Conservation (phyloP, 2,113 vertebrate species). For the Prunella himalayana region DNA sequence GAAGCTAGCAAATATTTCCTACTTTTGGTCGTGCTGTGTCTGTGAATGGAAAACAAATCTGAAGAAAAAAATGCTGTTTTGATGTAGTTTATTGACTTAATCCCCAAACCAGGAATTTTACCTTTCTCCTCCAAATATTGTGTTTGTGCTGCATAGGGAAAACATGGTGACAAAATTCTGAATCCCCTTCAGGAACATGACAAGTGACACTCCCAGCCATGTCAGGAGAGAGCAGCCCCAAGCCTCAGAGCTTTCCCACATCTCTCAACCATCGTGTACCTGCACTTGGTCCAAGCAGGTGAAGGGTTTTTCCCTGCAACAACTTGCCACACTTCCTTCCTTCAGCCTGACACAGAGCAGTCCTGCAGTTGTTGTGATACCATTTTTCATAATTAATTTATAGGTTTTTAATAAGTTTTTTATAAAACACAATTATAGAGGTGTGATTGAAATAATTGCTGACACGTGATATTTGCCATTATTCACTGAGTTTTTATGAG, state of each 20-base stretch:
- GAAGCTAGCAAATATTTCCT: background rate
- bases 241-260: background rate
- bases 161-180: background rate
- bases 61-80: background rate
- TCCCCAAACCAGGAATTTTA: background rate
- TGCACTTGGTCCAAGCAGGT: background rate
- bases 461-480: background rate
- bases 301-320: background rate
- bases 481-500: background rate
- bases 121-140: background rate
- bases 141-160: background rate
- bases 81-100: background rate
- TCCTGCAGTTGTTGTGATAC: background rate
- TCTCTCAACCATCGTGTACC: background rate
- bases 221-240: background rate
- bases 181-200: background rate
- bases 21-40: background rate
- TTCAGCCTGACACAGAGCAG: background rate
- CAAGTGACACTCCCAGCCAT: background rate
- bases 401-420: background rate
- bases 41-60: background rate
- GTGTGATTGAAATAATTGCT: background rate
- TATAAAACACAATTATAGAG: background rate
- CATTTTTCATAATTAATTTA: background rate
- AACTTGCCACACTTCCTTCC: background rate